These are phyloP conservation scores for Megalops atlanticus DNA, from an alignment of 2,113 vertebrate genomes.

Conservation along the genomic window DNA sequence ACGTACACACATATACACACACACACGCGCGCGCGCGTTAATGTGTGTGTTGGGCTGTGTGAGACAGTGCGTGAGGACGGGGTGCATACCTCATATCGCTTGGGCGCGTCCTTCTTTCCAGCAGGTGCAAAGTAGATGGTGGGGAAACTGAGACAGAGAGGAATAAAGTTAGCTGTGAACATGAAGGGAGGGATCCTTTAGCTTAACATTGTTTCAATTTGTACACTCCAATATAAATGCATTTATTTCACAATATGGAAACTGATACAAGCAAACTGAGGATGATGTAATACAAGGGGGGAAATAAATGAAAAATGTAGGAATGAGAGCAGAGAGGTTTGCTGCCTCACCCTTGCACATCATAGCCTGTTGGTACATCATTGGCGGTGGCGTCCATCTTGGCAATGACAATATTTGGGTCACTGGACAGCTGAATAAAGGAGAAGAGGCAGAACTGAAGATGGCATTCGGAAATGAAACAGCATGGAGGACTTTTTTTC, in stretches of 20 bases:
- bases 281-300: neutral
- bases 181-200: neutral
- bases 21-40: neutral
- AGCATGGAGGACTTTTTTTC: neutral
- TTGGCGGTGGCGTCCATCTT: slow-evolving; percentile 72
- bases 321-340: neutral
- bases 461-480: neutral
- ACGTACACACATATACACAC: neutral
- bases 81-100: slow-evolving; percentile 62
- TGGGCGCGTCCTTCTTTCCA: slow-evolving; percentile 62
- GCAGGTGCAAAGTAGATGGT: slow-evolving; percentile 67
- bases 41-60: neutral
- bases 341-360: slow-evolving; percentile 66
- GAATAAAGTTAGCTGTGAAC: neutral
- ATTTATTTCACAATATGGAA: neutral
- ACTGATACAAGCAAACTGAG: neutral
- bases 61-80: neutral
- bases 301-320: neutral
- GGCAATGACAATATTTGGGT: slow-evolving; percentile 59
- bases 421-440: slow-evolving; percentile 50
- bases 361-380: slow-evolving; percentile 66
- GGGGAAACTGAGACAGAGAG: slow-evolving; percentile 60
- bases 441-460: neutral
- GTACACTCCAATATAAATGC: neutral
- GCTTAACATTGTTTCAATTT: neutral